Evolutionary conservation across 2,797 vertebrate genomes (phyloP).

Genomic region (Periparus ater): DNA sequence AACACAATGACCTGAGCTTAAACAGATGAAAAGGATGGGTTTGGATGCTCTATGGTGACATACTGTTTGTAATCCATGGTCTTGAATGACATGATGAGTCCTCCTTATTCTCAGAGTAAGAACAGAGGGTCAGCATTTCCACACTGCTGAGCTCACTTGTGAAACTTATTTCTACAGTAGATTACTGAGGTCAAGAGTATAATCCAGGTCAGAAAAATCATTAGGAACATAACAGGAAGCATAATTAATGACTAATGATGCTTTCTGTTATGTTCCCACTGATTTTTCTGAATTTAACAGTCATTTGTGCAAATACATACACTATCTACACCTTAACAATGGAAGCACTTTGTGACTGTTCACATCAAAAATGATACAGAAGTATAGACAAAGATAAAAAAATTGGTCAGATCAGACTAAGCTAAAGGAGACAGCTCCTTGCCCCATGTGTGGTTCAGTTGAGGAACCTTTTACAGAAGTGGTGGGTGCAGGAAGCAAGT

Average conservation of each 20-base stretch:
- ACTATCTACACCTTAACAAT: background rate
- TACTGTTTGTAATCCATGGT: background rate
- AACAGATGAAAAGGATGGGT: background rate
- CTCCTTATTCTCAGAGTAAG: background rate
- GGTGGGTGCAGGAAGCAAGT: accelerated
- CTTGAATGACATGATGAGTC: background rate
- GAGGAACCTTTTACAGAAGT: background rate
- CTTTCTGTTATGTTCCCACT: background rate
- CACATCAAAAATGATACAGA: background rate
- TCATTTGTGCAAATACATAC: background rate
- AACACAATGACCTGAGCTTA: background rate
- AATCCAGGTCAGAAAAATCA: background rate
- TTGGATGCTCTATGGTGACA: background rate
- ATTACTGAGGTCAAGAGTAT: background rate
- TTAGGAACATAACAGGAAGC: background rate
- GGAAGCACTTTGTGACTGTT: background rate
- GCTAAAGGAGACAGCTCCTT: background rate
- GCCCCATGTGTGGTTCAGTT: accelerated
- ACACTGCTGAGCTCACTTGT: background rate
- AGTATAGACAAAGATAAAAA: background rate
- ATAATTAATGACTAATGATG: background rate
- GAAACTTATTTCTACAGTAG: background rate
- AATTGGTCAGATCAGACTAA: background rate
- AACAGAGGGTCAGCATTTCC: background rate
- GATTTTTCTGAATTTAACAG: background rate